A percentile compares a stretch with the other conserved stretches of the same genome.
Evolutionary conservation across 2,797 vertebrate species (phyloP).

Genomic region (Benthosema pterotum): DNA sequence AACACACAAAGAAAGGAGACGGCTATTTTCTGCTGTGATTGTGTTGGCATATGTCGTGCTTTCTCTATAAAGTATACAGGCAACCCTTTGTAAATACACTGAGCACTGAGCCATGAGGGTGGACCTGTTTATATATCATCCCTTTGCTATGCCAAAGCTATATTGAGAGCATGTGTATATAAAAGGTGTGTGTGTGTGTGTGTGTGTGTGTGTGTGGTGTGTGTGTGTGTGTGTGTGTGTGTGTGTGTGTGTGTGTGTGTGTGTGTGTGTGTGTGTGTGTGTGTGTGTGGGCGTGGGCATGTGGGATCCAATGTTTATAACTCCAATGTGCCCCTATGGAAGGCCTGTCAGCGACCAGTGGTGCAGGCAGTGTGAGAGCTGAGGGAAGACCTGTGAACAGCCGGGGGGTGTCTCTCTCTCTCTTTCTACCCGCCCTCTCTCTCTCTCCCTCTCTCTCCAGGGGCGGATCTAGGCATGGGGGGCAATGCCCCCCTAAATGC

Average conservation of each 20-base stretch:
- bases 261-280: conserved; percentile 29
- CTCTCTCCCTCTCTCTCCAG: conserved; percentile 10
- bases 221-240: conserved; percentile 14
- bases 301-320: conserved; percentile 57
- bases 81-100: conserved; percentile 53
- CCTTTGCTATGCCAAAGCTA: conserved; percentile 53
- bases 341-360: conserved; percentile 59
- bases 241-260: conserved; percentile 6
- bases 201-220: conserved; percentile 3
- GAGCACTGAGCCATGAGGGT: conserved; percentile 36
- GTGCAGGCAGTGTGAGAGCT: conserved; percentile 53
- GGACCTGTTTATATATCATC: conserved; percentile 39
- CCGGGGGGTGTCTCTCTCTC: conserved; percentile 10
- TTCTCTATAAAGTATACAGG: conserved; percentile 48
- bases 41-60: conserved; percentile 34
- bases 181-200: not conserved
- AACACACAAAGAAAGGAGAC: conserved; percentile 38
- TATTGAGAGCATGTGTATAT: conserved; percentile 37
- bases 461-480: too few species aligned
- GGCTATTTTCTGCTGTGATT: conserved; percentile 28
- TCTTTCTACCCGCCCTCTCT: too few species aligned
- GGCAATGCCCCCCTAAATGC: too few species aligned
- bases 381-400: conserved; percentile 45
- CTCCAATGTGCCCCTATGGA: conserved; percentile 64
- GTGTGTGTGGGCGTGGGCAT: conserved; percentile 22